Evolutionary conservation across 2,888 invertebrate genomes (phyloP).

Genomic region (Apotomis turbidana): DNA sequence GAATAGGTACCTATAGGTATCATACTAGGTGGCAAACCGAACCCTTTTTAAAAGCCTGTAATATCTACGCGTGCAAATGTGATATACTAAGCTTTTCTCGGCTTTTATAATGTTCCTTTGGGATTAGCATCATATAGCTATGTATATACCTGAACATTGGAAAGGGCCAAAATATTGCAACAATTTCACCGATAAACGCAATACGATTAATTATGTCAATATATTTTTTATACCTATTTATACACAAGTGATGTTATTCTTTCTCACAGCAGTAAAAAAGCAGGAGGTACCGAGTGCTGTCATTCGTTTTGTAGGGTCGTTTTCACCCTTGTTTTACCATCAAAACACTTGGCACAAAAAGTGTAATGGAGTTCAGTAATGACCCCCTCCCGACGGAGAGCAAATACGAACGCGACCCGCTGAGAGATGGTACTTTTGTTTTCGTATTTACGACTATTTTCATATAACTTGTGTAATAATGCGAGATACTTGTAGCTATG

Average conservation of each 20-base stretch:
- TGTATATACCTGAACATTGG: no score
- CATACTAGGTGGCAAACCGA: no score
- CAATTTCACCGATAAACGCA: no score
- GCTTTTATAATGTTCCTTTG: no score
- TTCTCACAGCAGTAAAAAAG: slow-evolving; percentile 69
- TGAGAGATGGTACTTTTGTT: slow-evolving; percentile 65
- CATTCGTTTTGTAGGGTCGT: slow-evolving; percentile 80
- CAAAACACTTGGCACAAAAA: slow-evolving; percentile 83
- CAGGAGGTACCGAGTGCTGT: slow-evolving; percentile 69
- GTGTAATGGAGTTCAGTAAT: slow-evolving; percentile 82
- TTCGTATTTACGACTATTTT: slow-evolving; percentile 48
- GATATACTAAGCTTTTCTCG: no score
- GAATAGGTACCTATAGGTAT: no score
- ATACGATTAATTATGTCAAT: slow-evolving; percentile 8
- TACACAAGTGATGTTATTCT: slow-evolving; percentile 55
- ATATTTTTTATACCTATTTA: slow-evolving; percentile 42
- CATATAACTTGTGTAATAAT: slow-evolving; percentile 25
- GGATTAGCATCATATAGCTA: no score
- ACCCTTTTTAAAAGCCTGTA: no score
- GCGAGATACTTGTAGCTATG: slow-evolving; percentile 8
- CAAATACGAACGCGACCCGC: slow-evolving; percentile 70
- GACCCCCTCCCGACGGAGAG: slow-evolving; percentile 73
- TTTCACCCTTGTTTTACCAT: slow-evolving; percentile 82
- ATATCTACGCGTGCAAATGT: no score
- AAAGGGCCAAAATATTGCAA: no score